These are phyloP conservation scores for Emys orbicularis DNA, from an alignment of 2,797 vertebrate species.

Conservation along the genomic window DNA sequence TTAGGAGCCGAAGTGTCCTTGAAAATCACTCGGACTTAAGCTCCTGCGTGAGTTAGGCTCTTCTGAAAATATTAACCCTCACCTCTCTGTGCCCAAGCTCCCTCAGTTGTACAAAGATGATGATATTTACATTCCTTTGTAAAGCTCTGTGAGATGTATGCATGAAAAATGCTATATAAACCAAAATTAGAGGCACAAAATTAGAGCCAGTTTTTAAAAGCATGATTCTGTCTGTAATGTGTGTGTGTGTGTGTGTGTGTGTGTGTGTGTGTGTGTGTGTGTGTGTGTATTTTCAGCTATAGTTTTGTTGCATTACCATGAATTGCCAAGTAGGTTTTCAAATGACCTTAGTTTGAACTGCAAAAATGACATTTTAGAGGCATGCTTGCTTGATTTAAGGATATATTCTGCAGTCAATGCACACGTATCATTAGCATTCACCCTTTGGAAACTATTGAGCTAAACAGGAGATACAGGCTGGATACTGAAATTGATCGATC, in stretches of 20 bases:
- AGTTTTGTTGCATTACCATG: background rate
- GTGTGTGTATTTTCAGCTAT: background rate
- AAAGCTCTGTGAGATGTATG: background rate
- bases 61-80: background rate
- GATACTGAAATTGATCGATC: background rate
- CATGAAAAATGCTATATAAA: background rate
- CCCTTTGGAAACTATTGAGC: background rate
- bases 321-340: background rate
- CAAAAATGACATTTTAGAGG: background rate
- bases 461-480: background rate
- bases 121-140: background rate
- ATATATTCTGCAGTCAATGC: background rate
- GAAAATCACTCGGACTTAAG: background rate
- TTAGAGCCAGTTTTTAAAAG: background rate
- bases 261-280: accelerated
- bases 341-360: background rate
- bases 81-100: accelerated
- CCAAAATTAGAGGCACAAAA: background rate
- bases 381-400: background rate
- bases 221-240: background rate
- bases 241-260: accelerated
- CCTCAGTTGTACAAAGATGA: background rate
- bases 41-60: background rate
- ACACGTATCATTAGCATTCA: background rate
- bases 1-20: background rate